Percentiles rank a stretch among this genome's conserved stretches.
These are phyloP conservation scores for Agonopterix alstromeriana DNA, from an alignment of 2,888 invertebrate genomes.

Conservation along the genomic window DNA sequence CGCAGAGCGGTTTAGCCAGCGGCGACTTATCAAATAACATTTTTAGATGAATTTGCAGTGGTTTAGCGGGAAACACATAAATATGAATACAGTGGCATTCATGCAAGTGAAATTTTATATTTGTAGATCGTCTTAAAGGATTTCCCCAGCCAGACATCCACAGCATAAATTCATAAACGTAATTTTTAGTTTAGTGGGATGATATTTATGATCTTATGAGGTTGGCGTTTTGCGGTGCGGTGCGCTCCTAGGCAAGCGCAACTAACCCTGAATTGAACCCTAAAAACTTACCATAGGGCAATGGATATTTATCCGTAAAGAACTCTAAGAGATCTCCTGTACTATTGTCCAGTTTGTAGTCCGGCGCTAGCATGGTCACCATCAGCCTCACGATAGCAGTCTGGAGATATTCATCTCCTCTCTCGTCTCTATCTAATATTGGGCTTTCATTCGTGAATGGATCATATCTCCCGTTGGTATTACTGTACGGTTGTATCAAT, in stretches of 20 bases:
- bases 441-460: neutral
- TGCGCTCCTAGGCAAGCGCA: constrained; percentile 24
- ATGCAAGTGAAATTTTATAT: too few species aligned
- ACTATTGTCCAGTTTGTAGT: constrained; percentile 17
- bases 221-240: too few species aligned
- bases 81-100: too few species aligned
- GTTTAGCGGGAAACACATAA: too few species aligned
- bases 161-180: too few species aligned
- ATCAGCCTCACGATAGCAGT: constrained; percentile 22
- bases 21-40: too few species aligned
- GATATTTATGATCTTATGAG: too few species aligned
- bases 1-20: too few species aligned
- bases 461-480: constrained; percentile 3
- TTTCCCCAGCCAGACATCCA: too few species aligned
- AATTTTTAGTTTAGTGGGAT: too few species aligned
- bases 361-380: constrained; percentile 17
- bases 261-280: constrained; percentile 31
- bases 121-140: too few species aligned
- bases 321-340: constrained; percentile 29
- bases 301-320: constrained; percentile 29
- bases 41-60: too few species aligned
- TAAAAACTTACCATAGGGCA: constrained; percentile 30
- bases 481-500: constrained; percentile 1
- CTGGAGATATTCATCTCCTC: constrained; percentile 17
- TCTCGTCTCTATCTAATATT: neutral